A percentile compares a stretch with the other conserved stretches of the same genome.
Conservation (phyloP, 2,113 vertebrate genomes). For the Pao palembangensis region DNA sequence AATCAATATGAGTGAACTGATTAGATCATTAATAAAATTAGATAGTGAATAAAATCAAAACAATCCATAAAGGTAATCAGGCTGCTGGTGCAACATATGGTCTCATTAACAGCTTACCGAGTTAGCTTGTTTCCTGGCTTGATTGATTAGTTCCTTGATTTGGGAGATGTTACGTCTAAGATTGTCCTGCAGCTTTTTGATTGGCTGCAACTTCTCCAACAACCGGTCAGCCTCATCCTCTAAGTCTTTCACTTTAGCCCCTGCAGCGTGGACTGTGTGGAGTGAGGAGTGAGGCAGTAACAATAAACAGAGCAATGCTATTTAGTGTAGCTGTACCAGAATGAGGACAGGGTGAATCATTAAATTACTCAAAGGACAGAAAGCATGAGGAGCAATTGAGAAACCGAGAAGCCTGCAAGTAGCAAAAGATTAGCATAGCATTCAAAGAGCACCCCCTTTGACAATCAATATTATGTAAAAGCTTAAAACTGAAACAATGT, state of each 20-base stretch:
- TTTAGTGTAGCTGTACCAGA: constrained; percentile 23
- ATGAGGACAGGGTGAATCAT: constrained; percentile 14
- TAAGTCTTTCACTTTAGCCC: constrained; percentile 86
- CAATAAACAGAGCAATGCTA: constrained; percentile 6
- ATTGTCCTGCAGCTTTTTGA: constrained; percentile 92
- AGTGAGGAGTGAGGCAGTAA: constrained; percentile 16
- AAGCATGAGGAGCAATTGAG: constrained; percentile 10
- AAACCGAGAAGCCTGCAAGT: constrained; percentile 27
- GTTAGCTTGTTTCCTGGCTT: constrained; percentile 97
- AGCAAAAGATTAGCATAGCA: constrained; percentile 54
- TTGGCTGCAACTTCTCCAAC: constrained; percentile 91
- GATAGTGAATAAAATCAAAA: too few relatives aligned
- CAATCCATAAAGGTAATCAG: too few relatives aligned
- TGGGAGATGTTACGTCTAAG: constrained; percentile 95
- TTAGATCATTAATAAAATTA: too few relatives aligned
- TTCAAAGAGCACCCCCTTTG: constrained; percentile 29
- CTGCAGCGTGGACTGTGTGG: constrained; percentile 87
- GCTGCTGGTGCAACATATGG: neutral
- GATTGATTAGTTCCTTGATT: constrained; percentile 96
- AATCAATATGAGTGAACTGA: too few relatives aligned
- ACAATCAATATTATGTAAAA: constrained; percentile 4
- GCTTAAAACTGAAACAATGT: constrained; percentile 10
- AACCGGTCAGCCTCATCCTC: constrained; percentile 91
- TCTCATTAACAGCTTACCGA: constrained; percentile 80
- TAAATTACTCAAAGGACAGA: constrained; percentile 26